Base-by-base conservation (phyloP, 2,113 vertebrate genomes). In the Cryptomyrus ogoouensis region DNA sequence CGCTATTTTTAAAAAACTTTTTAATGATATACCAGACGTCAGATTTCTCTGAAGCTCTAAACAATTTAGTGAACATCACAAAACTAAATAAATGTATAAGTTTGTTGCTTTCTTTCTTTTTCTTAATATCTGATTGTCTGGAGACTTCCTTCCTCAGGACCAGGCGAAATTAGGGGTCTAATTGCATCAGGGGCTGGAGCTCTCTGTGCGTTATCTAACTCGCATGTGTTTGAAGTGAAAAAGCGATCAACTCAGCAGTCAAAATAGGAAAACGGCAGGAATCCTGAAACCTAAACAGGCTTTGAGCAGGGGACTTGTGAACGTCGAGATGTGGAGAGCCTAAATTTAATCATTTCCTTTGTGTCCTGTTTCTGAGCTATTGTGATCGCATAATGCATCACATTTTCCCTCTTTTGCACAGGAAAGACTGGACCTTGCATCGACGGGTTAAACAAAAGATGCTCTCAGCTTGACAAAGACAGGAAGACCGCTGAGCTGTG, bases 331-430 rank as follows among this genome's bases (percentile, higher is more conserved):
- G 24, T 70, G 83, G 80, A 47, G 44, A 31, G 31, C 42, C 50
- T 86, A 80, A 77, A 87, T 88, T 88, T 53, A 90, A 90, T 88
- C 87, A 46, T 83, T 90, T 88, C 86, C 90, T 90, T 83, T 88
- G 47, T 44, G 58, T 52, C 70, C 62, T 90, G 90, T 88, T 74
- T 56, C 31, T 49, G 74, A 50, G 44, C 74, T 50, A 89, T 89
- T 90, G 89, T 74, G 44, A 90, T 8, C 53, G 47, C 44, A 87
- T 49, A 53, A 52, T 31, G 53, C 53, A 74, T n/a, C 62, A 49
- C 21, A 53, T 35, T 58, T 56, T 52, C 88, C 66, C 46, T 10
- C 44, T 80, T 39, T 53, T 62, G 44, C 46, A 77, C 84, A 90
- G 56, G 52, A 87, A 90, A 87, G 27, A 39, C 56, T 66, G 84